These are phyloP conservation scores for Oryzias melastigma DNA, from an alignment of 2,113 vertebrate species.

Conservation along the genomic window DNA sequence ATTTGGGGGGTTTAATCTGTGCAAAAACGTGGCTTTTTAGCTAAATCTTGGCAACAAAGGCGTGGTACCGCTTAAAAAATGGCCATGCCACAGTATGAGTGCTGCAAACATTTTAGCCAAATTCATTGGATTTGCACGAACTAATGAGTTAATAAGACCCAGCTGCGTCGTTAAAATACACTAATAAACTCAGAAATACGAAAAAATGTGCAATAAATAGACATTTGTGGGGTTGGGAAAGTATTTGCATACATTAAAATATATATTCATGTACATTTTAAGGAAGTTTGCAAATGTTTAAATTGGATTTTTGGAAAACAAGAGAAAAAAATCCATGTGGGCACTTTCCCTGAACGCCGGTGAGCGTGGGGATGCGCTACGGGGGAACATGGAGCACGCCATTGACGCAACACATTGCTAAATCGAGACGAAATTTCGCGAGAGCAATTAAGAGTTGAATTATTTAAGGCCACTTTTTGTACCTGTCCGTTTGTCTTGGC, in stretches of 20 bases:
- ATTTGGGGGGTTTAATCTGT: background rate
- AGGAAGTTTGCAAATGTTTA: no score
- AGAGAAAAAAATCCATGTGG: slow-evolving; percentile 49
- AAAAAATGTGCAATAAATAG: no score
- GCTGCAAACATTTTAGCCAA: slow-evolving; percentile 19
- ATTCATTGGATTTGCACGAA: background rate
- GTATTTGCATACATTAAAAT: no score
- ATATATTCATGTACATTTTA: no score
- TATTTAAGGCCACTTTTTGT: slow-evolving; percentile 40
- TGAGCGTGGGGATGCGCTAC: slow-evolving; percentile 60
- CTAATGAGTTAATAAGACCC: background rate
- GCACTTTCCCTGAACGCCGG: slow-evolving; percentile 73
- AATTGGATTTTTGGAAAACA: no score
- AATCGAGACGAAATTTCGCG: slow-evolving; percentile 26
- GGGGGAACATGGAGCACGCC: slow-evolving; percentile 61
- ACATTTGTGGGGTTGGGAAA: no score
- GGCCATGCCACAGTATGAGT: slow-evolving; percentile 64
- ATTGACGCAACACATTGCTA: slow-evolving; percentile 60
- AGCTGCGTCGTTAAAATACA: background rate
- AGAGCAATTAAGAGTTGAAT: slow-evolving; percentile 33
- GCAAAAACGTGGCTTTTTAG: slow-evolving; percentile 43
- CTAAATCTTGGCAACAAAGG: slow-evolving; percentile 75
- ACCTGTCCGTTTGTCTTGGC: slow-evolving; percentile 96
- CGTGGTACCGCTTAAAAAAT: slow-evolving; percentile 76
- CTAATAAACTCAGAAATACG: no score